A percentile compares a stretch with the other conserved stretches of the same genome.
Conservation (phyloP, 2,797 vertebrate species). For the Cirrhinus mrigala region DNA sequence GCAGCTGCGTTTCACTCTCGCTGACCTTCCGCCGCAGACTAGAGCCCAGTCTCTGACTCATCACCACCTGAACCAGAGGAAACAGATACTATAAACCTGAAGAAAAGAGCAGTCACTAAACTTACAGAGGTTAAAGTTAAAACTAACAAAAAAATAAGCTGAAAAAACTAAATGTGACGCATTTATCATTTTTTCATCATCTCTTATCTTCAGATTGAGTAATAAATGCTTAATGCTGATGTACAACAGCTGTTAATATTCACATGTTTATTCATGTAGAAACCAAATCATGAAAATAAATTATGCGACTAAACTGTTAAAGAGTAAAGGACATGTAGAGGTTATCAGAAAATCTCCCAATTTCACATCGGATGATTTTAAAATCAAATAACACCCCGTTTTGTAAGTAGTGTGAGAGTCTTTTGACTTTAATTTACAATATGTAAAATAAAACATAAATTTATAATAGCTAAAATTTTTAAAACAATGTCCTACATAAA, state of each 20-base stretch:
- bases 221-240: background rate
- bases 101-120: constrained; percentile 16
- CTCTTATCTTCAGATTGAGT: background rate
- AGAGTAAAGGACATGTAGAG: background rate
- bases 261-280: background rate
- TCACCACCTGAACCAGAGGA: constrained; percentile 82
- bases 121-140: background rate
- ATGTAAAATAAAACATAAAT: no score
- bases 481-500: no score
- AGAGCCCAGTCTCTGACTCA: constrained; percentile 85
- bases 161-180: background rate
- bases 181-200: background rate
- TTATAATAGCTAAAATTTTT: no score
- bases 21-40: constrained; percentile 85
- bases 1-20: constrained; percentile 87
- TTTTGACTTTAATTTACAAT: no score
- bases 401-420: no score
- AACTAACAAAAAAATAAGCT: background rate
- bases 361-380: no score
- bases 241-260: background rate
- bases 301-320: background rate
- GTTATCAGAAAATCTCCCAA: background rate
- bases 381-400: no score
- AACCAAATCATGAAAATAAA: no score
- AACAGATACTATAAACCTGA: background rate